Conservation (phyloP, 2,113 vertebrate species). For the Corvus hawaiiensis region DNA sequence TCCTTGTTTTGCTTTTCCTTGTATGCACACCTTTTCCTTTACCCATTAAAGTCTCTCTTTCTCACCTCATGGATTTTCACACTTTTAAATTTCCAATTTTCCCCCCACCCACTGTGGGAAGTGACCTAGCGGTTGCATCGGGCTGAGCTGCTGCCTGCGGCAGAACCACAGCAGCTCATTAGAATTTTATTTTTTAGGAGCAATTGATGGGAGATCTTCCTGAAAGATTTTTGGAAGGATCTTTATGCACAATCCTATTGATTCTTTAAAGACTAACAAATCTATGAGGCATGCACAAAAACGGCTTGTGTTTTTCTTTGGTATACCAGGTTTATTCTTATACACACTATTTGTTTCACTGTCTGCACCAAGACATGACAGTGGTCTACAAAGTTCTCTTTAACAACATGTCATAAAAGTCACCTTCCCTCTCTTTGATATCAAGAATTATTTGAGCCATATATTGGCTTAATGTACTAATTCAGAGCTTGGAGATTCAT, state of each 20-base stretch:
- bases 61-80: not conserved
- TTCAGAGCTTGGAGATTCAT: not conserved
- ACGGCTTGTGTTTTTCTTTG: not conserved
- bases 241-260: not conserved
- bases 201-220: not conserved
- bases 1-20: not conserved
- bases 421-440: not conserved
- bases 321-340: not conserved
- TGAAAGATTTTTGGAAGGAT: not conserved
- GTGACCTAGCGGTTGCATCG: fast-evolving
- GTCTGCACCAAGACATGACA: not conserved
- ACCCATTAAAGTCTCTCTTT: not conserved
- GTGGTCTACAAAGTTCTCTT: not conserved
- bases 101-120: not conserved
- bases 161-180: not conserved
- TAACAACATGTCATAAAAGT: not conserved
- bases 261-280: not conserved
- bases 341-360: not conserved
- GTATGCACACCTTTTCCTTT: fast-evolving
- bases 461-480: not conserved
- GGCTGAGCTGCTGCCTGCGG: not conserved
- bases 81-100: not conserved
- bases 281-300: not conserved
- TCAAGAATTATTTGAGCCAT: not conserved
- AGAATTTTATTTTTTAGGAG: not conserved